phyloP scores from a whole-genome alignment of 2,113 vertebrate species.

The Datnioides undecimradiatus region DNA sequence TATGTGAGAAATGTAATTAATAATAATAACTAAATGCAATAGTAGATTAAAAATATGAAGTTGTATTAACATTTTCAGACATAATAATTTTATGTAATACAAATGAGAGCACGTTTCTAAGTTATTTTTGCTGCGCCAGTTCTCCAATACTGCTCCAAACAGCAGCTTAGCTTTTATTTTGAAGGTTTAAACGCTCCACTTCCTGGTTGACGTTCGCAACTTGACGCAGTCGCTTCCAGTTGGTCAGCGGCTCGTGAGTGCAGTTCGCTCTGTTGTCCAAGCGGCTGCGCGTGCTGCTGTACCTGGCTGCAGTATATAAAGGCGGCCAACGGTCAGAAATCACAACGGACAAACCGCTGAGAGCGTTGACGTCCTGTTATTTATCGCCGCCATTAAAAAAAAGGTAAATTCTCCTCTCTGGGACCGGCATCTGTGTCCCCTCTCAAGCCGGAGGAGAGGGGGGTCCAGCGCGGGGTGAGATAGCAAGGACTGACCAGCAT shows the following conservation, averaged over 20 bases:
- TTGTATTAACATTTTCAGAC: too few species aligned
- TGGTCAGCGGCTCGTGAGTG: constrained; percentile 48
- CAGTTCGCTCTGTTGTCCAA: constrained; percentile 49
- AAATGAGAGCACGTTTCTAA: too few species aligned
- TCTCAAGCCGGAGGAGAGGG: constrained; percentile 38
- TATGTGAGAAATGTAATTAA: too few species aligned
- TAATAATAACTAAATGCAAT: too few species aligned
- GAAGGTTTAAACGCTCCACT: background rate
- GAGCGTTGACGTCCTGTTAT: background rate
- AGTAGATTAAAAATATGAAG: too few species aligned
- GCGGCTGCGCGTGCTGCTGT: constrained; percentile 55
- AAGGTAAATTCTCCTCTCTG: background rate
- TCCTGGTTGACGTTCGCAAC: background rate
- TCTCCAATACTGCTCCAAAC: too few species aligned
- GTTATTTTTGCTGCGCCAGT: too few species aligned
- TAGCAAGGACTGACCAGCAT: constrained; percentile 67
- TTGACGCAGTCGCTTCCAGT: constrained; percentile 24
- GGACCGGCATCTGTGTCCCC: constrained; percentile 44
- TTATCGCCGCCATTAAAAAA: background rate
- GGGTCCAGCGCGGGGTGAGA: constrained; percentile 70
- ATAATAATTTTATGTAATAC: too few species aligned
- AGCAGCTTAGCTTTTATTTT: constrained; percentile 56
- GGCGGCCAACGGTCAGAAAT: constrained; percentile 16
- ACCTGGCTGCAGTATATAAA: constrained; percentile 31
- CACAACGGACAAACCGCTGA: background rate